These are phyloP conservation scores for Seira sanloemensis DNA, from an alignment of 2,888 invertebrate genomes.

Conservation along the genomic window DNA sequence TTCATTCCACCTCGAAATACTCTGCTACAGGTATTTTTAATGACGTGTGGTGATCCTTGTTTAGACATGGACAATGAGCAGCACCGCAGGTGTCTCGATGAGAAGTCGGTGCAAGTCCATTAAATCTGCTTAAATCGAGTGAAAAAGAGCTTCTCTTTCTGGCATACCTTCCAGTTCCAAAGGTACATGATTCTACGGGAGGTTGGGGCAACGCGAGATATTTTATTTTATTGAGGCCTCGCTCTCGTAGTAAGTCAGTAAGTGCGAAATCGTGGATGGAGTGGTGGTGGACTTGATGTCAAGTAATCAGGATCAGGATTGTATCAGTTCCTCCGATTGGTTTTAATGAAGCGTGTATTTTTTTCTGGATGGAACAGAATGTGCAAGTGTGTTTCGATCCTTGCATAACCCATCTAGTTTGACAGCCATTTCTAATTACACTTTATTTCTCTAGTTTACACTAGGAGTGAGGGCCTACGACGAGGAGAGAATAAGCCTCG, in stretches of 20 bases:
- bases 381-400: slow-evolving; percentile 11
- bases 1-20: not conserved
- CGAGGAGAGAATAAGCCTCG: not conserved
- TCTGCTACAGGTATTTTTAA: not conserved
- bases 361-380: not conserved
- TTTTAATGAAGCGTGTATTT: slow-evolving; percentile 12
- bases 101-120: slow-evolving; percentile 44
- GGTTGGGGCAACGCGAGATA: not conserved
- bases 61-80: slow-evolving; percentile 59
- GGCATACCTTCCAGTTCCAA: no score
- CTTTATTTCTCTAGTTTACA: not conserved
- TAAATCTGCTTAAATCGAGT: slow-evolving; percentile 59
- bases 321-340: not conserved
- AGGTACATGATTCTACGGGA: no score
- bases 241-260: not conserved
- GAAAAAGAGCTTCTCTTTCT: not conserved
- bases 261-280: not conserved
- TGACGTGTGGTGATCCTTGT: slow-evolving; percentile 50
- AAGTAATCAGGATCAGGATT: not conserved
- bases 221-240: not conserved
- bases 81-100: slow-evolving; percentile 27
- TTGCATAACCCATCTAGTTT: not conserved
- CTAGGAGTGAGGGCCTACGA: not conserved
- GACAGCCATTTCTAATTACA: slow-evolving; percentile 35
- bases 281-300: slow-evolving; percentile 5